Base-by-base conservation (phyloP, 2,797 vertebrate species). In the Tapirus indicus region DNA sequence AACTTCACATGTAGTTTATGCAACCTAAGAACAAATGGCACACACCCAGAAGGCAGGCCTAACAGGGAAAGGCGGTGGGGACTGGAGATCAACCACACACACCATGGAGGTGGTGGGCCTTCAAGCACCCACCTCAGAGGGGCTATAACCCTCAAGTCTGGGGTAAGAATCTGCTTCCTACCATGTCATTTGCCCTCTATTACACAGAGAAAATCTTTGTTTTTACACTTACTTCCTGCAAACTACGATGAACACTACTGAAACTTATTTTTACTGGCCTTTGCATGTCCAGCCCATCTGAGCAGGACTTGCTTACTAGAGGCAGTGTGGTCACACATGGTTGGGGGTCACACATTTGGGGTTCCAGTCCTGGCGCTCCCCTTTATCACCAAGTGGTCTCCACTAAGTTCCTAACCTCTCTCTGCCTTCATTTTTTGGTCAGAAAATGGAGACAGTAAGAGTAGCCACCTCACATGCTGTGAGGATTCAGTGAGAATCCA, bases 1-100 rank as follows among this genome's bases (percentile, higher is more conserved):
- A 38, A 38, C 23, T 17, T 62, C 29, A 47, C 0, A 41, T 4
- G 7, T 29, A 21, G 72, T 4, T 2, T 47, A 44, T 0, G 1
- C 49, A 49, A 2, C n/a, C 44, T 21, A 71, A 21, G 29, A 58
- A 38, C 3, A 1, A 23, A 41, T 0, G 52, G 35, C 41, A 41
- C 8, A 5, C 54, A 18, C 7, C 38, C 16, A 9, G 54, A 25
- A 75, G 54, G 60, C 35, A 35, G 41, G 13, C 17, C 18, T 56
- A 10, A 32, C 11, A 0, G 38, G 17, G n/a, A 29, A 23, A 35
- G n/a, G 64, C 18, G 18, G 4, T n/a, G 5, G 29, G 4, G 44
- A 41, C 16, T 29, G 35, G 25, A 60, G 38, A 75, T 8, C 56
- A 74, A 38, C 5, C 2, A 2, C 20, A 20, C 2, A 27, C 1